phyloP scores from a whole-genome alignment of 2,888 invertebrate species.

The Baronia brevicornis region DNA sequence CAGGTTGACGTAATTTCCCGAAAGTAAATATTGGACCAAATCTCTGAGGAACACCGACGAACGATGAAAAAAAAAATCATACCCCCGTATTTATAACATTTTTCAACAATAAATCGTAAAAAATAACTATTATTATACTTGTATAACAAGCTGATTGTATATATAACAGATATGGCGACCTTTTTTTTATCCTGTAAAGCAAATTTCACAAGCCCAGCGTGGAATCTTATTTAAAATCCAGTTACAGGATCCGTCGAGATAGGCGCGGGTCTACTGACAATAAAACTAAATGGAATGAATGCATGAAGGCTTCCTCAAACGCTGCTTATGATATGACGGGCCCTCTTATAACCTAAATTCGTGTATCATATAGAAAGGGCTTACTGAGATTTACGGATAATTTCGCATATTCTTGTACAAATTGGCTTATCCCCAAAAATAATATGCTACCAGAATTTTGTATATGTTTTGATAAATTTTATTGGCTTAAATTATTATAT shows the following conservation, averaged over 20 bases:
- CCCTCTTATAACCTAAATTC: conserved; percentile 48
- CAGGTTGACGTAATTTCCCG: conserved; percentile 61
- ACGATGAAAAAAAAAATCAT: conserved; percentile 57
- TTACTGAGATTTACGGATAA: conserved; percentile 45
- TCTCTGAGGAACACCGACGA: conserved; percentile 50
- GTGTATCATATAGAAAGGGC: conserved; percentile 52
- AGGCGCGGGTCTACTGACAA: conserved; percentile 70
- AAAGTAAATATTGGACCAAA: conserved; percentile 65
- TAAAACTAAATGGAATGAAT: conserved; percentile 76
- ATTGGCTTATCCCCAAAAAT: conserved; percentile 39
- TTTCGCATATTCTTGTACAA: conserved; percentile 35
- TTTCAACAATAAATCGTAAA: conserved; percentile 48
- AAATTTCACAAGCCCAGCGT: conserved; percentile 63
- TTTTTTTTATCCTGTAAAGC: conserved; percentile 71
- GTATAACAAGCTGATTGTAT: conserved; percentile 54
- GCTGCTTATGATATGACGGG: conserved; percentile 58
- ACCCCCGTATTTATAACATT: conserved; percentile 24
- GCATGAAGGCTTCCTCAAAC: conserved; percentile 65
- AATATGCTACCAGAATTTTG: too few relatives aligned
- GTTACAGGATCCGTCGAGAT: conserved; percentile 65
- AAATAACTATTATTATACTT: conserved; percentile 56
- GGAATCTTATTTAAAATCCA: conserved; percentile 75
- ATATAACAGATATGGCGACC: conserved; percentile 62
- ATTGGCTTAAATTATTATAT: neutral
- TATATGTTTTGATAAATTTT: neutral